Base-by-base conservation (phyloP, 1,140 invertebrate species). In the Colletes gigas region DNA sequence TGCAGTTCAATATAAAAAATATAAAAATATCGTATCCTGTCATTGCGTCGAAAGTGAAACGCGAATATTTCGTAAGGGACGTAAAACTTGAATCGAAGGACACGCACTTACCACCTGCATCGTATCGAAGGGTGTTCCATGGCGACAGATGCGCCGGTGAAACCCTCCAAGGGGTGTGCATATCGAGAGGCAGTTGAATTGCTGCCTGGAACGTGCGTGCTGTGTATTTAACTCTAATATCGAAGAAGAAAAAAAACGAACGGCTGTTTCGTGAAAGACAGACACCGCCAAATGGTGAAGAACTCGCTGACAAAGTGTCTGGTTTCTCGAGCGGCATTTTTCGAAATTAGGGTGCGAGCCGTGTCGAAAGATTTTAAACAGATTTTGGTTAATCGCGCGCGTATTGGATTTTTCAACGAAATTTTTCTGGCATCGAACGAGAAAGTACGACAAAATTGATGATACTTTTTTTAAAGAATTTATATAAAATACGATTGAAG, bases 91-190 rank as follows among this genome's bases (percentile, higher is more conserved):
- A 54, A 75, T 69, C 73, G 72, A 78, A 73, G 57, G 67, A 78
- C 75, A 81, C 78, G 74, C 75, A 79, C 30, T 44, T 83, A 85
- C 83, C 85, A 90, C 81, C 85, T 90, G 87, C 81, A 71, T 75
- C 4, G 85, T 74, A 82, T 88, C 82, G 81, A 75, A 82, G 84
- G 78, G 78, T 88, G 78, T 74, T 83, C 78, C 85, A 67, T 81
- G 73, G 80, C 74, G 73, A 82, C 89, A 90, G 87, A 89, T 89
- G 88, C 82, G 84, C 52, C 62, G 4, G 76, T 71, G 88, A 91
- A 91, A 85, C 84, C 83, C 82, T 84, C 68, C 76, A 88, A 73
- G 73, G 81, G 73, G 82, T 82, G 79, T 74, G 68, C 68, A 67
- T 85, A 82, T 83, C 70, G 82, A 81, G 78, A 82, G 73, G 57